phyloP scores from a whole-genome alignment of 1,140 invertebrate genomes.

The Thaumetopoea pityocampa region DNA sequence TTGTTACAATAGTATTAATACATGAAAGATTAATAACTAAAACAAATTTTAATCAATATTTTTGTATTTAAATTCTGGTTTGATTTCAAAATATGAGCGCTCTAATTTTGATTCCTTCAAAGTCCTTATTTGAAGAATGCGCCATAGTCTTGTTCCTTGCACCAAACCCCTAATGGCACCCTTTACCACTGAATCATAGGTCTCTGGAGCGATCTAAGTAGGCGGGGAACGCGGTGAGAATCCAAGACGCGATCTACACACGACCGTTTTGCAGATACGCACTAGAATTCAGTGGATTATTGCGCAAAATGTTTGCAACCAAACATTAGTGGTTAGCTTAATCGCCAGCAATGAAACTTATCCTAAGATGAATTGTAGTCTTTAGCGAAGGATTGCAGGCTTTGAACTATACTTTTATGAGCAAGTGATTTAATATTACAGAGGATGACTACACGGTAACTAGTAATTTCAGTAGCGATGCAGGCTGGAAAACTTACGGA shows the following conservation, averaged over 20 bases:
- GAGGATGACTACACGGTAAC: too few species aligned
- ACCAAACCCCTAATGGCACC: constrained; percentile 25
- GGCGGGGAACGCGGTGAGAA: constrained; percentile 19
- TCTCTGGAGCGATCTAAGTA: constrained; percentile 23
- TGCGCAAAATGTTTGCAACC: constrained; percentile 23
- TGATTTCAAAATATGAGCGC: too few species aligned
- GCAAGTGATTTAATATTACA: not conserved
- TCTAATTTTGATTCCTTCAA: not conserved
- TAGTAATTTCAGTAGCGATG: too few species aligned
- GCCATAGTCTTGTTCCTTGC: constrained; percentile 14
- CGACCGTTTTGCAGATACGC: constrained; percentile 14
- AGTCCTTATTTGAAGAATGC: not conserved
- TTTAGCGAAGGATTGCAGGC: constrained; percentile 9
- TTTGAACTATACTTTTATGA: constrained; percentile 5
- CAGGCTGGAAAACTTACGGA: too few species aligned
- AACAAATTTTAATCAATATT: too few species aligned
- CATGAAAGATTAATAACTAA: too few species aligned
- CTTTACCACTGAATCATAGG: constrained; percentile 24
- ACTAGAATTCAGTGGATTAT: constrained; percentile 24
- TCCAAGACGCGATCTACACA: constrained; percentile 16
- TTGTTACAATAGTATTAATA: too few species aligned
- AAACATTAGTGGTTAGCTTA: constrained; percentile 27
- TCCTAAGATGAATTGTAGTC: constrained; percentile 19
- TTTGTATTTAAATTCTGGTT: too few species aligned
- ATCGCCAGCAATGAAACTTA: constrained; percentile 28